Evolutionary conservation across 2,113 vertebrate species (phyloP).

Genomic region (Amazona vittata): DNA sequence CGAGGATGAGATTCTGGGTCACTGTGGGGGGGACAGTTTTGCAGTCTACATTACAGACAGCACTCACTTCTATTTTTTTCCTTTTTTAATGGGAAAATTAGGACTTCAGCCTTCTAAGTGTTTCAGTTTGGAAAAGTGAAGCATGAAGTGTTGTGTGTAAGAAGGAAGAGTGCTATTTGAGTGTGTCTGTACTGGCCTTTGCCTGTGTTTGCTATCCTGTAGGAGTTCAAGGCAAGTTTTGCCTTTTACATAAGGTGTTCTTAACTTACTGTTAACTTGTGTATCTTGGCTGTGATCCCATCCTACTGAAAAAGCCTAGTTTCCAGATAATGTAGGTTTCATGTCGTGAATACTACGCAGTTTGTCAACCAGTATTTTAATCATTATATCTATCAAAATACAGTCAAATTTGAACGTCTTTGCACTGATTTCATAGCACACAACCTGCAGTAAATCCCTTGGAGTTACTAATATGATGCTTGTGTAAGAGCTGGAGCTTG

Average conservation of each 20-base stretch:
- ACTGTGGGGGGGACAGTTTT: background rate
- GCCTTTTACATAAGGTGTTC: background rate
- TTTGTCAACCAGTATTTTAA: background rate
- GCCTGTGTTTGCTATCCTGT: background rate
- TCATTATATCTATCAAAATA: background rate
- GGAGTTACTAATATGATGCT: background rate
- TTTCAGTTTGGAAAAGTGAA: background rate
- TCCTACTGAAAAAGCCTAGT: background rate
- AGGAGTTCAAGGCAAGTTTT: background rate
- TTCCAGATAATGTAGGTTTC: background rate
- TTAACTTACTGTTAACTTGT: constrained; percentile 19
- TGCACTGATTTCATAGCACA: background rate
- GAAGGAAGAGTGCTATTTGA: background rate
- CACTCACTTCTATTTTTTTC: background rate
- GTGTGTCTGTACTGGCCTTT: background rate
- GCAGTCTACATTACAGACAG: background rate
- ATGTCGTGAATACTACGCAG: background rate
- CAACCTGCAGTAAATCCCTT: background rate
- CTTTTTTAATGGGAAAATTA: background rate
- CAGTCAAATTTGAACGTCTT: background rate
- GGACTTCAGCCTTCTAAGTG: background rate
- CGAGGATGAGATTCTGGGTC: background rate
- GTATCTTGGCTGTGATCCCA: background rate
- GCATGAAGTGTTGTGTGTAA: background rate
- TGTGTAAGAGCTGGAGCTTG: background rate